Evolutionary conservation across 2,113 vertebrate species (phyloP).

Genomic region (Anguilla japonica): DNA sequence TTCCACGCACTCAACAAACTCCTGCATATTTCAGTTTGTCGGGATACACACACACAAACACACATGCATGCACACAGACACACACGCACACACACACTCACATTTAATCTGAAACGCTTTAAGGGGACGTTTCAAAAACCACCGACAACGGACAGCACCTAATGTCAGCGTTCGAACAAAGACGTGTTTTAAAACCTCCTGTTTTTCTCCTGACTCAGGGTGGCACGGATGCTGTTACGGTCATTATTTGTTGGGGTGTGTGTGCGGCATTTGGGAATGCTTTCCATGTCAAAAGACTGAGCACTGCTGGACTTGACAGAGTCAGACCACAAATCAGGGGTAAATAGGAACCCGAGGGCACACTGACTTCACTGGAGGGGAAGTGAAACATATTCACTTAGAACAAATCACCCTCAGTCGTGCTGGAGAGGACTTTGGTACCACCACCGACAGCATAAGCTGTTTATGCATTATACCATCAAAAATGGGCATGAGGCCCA

Average conservation of each 20-base stretch:
- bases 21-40: slow-evolving; percentile 8
- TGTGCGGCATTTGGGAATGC: slow-evolving; percentile 23
- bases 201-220: background rate
- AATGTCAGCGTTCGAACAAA: background rate
- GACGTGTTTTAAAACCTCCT: background rate
- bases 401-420: slow-evolving; percentile 65
- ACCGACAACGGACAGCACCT: background rate
- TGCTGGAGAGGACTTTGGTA: slow-evolving; percentile 49
- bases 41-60: background rate
- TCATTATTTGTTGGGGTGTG: slow-evolving; percentile 33
- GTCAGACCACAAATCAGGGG: slow-evolving; percentile 64
- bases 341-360: slow-evolving; percentile 67
- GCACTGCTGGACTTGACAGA: slow-evolving; percentile 63
- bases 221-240: background rate
- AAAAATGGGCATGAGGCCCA: background rate
- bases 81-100: background rate
- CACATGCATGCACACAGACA: background rate
- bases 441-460: slow-evolving; percentile 42
- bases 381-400: slow-evolving; percentile 68
- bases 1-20: slow-evolving; percentile 14
- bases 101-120: background rate
- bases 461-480: slow-evolving; percentile 23
- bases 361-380: slow-evolving; percentile 62
- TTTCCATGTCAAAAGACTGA: slow-evolving; percentile 48
- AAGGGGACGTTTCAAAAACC: background rate